Base-by-base conservation (phyloP, 2,888 invertebrate species). In the Lycophotia porphyrea region DNA sequence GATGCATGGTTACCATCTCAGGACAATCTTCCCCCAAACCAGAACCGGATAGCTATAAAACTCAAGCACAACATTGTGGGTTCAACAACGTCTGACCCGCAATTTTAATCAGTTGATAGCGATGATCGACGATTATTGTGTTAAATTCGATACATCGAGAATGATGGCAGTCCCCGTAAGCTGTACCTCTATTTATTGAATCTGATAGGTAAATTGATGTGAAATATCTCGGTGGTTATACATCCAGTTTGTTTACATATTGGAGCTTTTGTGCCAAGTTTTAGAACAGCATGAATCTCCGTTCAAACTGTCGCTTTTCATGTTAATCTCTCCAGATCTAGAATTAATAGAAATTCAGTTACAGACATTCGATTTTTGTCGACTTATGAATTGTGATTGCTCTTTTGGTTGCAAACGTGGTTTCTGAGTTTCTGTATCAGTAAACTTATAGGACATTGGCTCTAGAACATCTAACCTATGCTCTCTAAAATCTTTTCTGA, bases 71-170 rank as follows among this genome's bases (percentile, higher is more conserved):
- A 81, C 67, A 69, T 73, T 68, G 39, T 39, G 80, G 77, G 90
- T 87, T 90, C 89, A 89, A 85, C 84, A 69, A 74, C 84, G 86
- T 81, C 89, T 91, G 91, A 91, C 91, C 90, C 71, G 88, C 80
- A 87, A 89, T 87, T 90, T 85, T 90, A 90, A 91, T 91, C 90
- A 90, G 85, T 84, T 77, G 85, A 87, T 88, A 85, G 82, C 85
- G 82, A 88, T 88, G 89, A 90, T 89, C 88, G 87, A 84, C 89
- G 88, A 88, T 91, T 90, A 90, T 88, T 86, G 87, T 85, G 85
- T 85, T 90, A 87, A 85, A 87, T 86, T 79, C 85, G 85, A 84
- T 84, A 78, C 87, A 73, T 73, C 77, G 76, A 84, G 78, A 82
- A 76, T 84, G 85, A 87, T 81, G 81, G 80, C 69, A 74, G 76